Evolutionary conservation across 2,888 invertebrate genomes (phyloP).

Genomic region (Drosophila neotestacea): DNA sequence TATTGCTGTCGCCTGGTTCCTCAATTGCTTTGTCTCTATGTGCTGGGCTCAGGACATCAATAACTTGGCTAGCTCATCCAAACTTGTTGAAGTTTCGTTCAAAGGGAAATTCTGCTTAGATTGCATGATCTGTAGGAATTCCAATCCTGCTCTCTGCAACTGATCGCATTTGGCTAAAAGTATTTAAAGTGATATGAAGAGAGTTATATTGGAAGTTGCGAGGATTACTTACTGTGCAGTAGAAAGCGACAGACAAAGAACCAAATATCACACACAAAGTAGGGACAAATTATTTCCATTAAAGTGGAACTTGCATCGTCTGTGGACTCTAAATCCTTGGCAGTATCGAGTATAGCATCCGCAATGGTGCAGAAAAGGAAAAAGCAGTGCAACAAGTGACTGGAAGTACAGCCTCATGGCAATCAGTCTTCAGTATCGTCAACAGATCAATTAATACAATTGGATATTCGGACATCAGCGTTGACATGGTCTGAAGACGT

Average conservation of each 20-base stretch:
- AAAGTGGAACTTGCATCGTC: too few species aligned
- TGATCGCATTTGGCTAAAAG: too few species aligned
- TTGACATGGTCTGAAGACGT: slow-evolving; percentile 38
- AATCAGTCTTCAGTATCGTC: slow-evolving; percentile 71
- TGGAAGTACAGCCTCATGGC: slow-evolving; percentile 64
- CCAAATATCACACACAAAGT: too few species aligned
- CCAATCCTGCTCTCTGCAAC: too few species aligned
- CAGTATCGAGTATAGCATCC: slow-evolving; percentile 71
- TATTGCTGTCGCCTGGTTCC: slow-evolving; percentile 38
- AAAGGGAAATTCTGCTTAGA: too few species aligned
- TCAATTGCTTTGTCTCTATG: slow-evolving; percentile 52
- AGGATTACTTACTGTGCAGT: too few species aligned
- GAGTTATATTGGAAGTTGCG: too few species aligned
- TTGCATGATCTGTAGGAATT: too few species aligned
- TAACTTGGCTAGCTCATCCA: slow-evolving; percentile 67
- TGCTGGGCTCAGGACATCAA: slow-evolving; percentile 53
- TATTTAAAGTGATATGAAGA: too few species aligned
- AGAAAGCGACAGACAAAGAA: too few species aligned
- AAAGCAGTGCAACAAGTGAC: slow-evolving; percentile 68
- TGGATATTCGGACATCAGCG: slow-evolving; percentile 58
- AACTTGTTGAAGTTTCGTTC: too few species aligned
- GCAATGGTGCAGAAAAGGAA: slow-evolving; percentile 73
- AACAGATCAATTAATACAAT: slow-evolving; percentile 71
- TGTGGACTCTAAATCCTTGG: slow-evolving; percentile 6
- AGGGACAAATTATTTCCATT: too few species aligned